phyloP scores from a whole-genome alignment of 2,888 invertebrate genomes.

The Xestoiulus laeticollis region DNA sequence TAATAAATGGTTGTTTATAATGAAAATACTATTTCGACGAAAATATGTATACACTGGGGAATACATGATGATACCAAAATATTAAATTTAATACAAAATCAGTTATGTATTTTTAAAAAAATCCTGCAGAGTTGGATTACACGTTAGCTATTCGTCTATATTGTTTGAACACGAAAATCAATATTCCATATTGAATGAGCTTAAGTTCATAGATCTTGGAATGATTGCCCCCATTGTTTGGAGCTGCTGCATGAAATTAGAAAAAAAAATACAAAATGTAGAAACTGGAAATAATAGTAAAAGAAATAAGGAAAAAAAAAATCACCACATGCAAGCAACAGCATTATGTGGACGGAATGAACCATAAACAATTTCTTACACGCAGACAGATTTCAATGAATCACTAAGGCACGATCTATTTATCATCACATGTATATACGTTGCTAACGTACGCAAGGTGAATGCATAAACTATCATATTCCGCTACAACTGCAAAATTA shows the following conservation, averaged over 20 bases:
- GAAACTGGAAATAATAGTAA: neutral
- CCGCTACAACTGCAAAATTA: neutral
- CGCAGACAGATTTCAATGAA: neutral
- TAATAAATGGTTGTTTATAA: no score
- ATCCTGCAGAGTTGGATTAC: no score
- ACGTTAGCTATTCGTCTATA: no score
- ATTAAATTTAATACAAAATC: no score
- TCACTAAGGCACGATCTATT: neutral
- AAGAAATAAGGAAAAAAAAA: neutral
- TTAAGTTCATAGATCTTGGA: no score
- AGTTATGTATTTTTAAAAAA: no score
- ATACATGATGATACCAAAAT: no score
- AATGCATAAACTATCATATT: slow-evolving; percentile 12
- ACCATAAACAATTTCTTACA: neutral
- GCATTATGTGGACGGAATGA: neutral
- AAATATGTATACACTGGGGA: no score
- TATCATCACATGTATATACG: neutral
- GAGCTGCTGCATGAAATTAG: neutral
- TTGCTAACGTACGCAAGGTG: slow-evolving; percentile 1
- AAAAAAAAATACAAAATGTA: neutral
- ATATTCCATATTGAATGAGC: no score
- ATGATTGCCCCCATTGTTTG: no score
- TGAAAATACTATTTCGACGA: no score
- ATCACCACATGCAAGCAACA: neutral
- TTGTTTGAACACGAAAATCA: no score